Evolutionary conservation across 2,113 vertebrate species (phyloP).

Genomic region (Alouatta palliata): DNA sequence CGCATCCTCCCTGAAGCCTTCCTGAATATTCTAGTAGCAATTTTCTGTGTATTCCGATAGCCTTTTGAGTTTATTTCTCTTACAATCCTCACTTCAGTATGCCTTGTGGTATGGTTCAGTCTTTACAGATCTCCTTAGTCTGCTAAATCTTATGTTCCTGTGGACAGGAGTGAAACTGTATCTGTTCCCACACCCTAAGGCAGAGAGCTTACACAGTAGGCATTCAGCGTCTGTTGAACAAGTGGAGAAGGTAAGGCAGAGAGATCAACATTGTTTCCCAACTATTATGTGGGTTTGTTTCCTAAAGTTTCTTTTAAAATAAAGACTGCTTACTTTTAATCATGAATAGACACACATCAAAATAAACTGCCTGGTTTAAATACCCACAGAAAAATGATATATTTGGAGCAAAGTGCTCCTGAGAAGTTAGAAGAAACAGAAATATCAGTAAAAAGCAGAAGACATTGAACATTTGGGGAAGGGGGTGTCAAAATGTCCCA

Average conservation of each 20-base stretch:
- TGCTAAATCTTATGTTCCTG: not conserved
- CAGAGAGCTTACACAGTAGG: not conserved
- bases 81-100: not conserved
- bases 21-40: not conserved
- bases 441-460: conserved; percentile 12
- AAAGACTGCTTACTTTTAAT: not conserved
- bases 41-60: not conserved
- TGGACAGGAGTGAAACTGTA: no score
- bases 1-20: not conserved
- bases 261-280: not conserved
- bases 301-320: not conserved
- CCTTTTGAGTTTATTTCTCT: not conserved
- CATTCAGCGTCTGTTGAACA: not conserved
- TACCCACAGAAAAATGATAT: conserved; percentile 33
- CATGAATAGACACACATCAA: not conserved
- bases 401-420: not conserved
- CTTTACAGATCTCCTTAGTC: not conserved
- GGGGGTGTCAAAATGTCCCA: conserved; percentile 56
- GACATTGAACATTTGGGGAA: not conserved
- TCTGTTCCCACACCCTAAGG: not conserved
- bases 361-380: conserved; percentile 44
- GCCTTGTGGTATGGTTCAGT: not conserved
- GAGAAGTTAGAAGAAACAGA: conserved; percentile 41
- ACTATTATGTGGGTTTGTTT: not conserved
- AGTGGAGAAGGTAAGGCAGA: not conserved